Conservation (phyloP, 2,797 vertebrate species). For the Pristis pectinata region DNA sequence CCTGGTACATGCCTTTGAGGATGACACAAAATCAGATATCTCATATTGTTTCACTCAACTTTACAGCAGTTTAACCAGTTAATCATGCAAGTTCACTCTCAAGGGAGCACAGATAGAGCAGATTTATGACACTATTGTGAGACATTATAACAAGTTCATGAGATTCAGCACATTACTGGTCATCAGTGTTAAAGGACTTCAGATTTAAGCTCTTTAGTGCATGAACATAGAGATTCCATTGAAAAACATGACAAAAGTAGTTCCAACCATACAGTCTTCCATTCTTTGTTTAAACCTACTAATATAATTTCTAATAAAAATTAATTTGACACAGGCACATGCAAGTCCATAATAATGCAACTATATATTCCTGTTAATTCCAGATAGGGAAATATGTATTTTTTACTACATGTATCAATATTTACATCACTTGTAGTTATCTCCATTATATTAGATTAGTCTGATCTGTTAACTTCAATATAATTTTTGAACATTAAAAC, state of each 20-base stretch:
- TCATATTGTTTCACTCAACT: neutral
- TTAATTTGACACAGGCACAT: constrained; percentile 15
- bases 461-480: neutral
- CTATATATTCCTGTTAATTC: neutral
- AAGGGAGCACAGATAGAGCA: neutral
- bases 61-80: neutral
- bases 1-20: neutral
- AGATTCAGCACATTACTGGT: neutral
- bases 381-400: neutral
- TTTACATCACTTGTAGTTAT: neutral
- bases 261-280: neutral
- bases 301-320: neutral
- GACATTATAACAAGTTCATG: neutral
- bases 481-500: neutral
- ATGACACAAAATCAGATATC: neutral
- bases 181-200: neutral
- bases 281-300: neutral
- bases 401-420: neutral
- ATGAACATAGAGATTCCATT: neutral
- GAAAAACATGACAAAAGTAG: neutral
- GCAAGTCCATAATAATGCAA: neutral
- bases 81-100: neutral
- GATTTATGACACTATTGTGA: neutral
- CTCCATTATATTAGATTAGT: neutral
- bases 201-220: neutral